Evolutionary conservation across 2,797 vertebrate species (phyloP).

Genomic region (Cercopithecus mitis): DNA sequence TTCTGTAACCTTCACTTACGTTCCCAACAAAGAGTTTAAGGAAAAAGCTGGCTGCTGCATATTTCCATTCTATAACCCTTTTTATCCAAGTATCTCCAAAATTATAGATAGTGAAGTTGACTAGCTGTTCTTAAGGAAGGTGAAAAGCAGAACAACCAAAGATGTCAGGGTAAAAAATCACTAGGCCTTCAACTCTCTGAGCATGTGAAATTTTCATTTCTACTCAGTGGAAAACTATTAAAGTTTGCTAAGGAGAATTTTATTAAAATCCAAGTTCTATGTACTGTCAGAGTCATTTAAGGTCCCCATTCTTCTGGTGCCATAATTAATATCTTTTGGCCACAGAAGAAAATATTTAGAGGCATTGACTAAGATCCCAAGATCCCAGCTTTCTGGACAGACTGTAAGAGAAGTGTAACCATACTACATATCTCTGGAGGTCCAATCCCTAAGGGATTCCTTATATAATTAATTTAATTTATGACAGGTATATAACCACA

Average conservation of each 20-base stretch:
- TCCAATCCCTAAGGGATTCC: neutral
- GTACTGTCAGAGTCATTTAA: neutral
- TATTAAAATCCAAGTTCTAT: neutral
- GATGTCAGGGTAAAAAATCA: neutral
- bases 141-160: neutral
- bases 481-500: neutral
- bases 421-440: neutral
- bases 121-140: neutral
- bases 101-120: neutral
- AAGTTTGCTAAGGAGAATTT: conserved; percentile 31
- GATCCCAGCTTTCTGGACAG: neutral
- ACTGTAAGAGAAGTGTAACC: neutral
- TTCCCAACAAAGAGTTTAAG: conserved; percentile 4
- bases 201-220: neutral
- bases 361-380: neutral
- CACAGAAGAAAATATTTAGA: neutral
- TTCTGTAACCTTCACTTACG: neutral
- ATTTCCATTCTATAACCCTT: conserved; percentile 3
- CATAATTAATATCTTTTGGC: neutral
- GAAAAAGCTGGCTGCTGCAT: neutral
- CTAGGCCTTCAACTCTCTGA: neutral
- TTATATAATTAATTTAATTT: neutral
- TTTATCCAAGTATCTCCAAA: neutral
- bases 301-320: neutral
- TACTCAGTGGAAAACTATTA: neutral